A percentile compares a stretch with the other conserved stretches of the same genome.
Conservation (phyloP, 2,888 invertebrate species). For the Troides helena region DNA sequence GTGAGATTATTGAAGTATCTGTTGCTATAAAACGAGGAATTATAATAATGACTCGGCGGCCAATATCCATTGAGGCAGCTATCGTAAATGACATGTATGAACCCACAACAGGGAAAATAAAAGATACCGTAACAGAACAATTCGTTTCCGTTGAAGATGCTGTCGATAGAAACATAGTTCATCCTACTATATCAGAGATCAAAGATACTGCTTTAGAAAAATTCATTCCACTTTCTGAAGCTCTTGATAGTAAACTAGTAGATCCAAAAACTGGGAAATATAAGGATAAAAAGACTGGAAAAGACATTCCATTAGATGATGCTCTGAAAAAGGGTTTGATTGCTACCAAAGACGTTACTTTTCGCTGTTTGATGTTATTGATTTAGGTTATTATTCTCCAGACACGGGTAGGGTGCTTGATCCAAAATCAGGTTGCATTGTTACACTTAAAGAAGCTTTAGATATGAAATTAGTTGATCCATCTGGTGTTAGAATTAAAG, state of each 20-base stretch:
- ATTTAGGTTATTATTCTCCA: conserved; percentile 88
- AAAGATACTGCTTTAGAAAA: conserved; percentile 87
- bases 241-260: conserved; percentile 84
- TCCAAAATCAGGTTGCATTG: conserved; percentile 86
- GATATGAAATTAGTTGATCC: conserved; percentile 86
- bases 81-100: conserved; percentile 86
- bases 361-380: conserved; percentile 86
- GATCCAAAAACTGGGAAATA: conserved; percentile 86
- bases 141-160: conserved; percentile 87
- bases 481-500: conserved; percentile 85
- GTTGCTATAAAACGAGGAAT: conserved; percentile 86
- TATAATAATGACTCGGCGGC: conserved; percentile 84
- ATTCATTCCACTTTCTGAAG: conserved; percentile 87
- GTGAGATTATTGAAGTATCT: conserved; percentile 84
- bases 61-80: conserved; percentile 89
- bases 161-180: conserved; percentile 88
- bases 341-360: conserved; percentile 84
- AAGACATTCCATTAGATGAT: conserved; percentile 84
- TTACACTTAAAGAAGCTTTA: conserved; percentile 88
- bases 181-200: conserved; percentile 89
- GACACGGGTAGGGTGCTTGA: conserved; percentile 87
- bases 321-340: conserved; percentile 86
- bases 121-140: conserved; percentile 86
- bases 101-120: conserved; percentile 84
- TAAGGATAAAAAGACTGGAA: conserved; percentile 85